Evolutionary conservation across 1,140 invertebrate genomes (phyloP), one percentile per base, ranked within the genome.

Genomic region (Drosophila kanapiae): DNA sequence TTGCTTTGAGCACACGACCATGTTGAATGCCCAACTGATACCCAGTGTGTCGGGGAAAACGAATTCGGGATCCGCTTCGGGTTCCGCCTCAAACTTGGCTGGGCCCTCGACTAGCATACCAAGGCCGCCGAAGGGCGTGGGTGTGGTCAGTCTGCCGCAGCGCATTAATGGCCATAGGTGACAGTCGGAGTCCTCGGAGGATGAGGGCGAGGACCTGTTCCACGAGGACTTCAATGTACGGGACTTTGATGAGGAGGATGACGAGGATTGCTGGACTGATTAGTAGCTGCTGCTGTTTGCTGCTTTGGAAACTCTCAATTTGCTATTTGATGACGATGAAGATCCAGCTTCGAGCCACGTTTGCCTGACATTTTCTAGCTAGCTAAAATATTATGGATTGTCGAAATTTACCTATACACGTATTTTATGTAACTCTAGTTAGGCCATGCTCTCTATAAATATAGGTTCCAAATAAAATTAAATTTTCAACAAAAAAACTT

Each of bases 131-230:
- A 92, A 90, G 62, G 84, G 80, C 13, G 48, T 87, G 47, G 72
- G 82, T 13, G 83, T 78, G 45, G 65, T 87, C 35, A 76, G 88
- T 6, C 58, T 93, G 61, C 91, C 92, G 13, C 87, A 88, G 11
- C 84, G 75, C 16, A 61, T 91, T 18, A 91, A 70, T 56, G 79
- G 79, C 8, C 59, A 82, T 1, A 93, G 92, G 83, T 93, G 92
- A 93, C 92, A 93, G 49, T 85, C 91, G 33, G 91, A 88, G 77
- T 92, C 91, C 75, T 91, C 92, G 68, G 85, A 88, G 37, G 82
- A 86, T 54, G 92, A 92, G 77, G 80, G 88, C 69, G 92, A 92
- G 37, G 91, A 92, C 56, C 71, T 92, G 13, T 92, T 92, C 60
- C 83, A 92, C 61, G 91, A 92, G 79, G 91, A 92, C 49, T 92